Evolutionary conservation across 2,888 invertebrate genomes (phyloP).

Genomic region (Smittia sp.): DNA sequence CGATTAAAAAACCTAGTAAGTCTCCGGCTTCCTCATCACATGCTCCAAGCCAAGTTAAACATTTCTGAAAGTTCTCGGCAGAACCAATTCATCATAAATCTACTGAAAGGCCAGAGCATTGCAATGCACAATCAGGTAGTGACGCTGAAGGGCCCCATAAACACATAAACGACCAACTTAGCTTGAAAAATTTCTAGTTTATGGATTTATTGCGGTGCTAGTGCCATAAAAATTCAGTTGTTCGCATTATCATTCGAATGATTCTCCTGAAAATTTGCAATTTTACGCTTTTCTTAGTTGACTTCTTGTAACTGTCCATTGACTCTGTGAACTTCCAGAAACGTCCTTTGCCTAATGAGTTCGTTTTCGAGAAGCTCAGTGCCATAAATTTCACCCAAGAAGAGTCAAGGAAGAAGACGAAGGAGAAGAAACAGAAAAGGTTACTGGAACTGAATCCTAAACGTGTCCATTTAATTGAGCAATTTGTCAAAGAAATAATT

Average conservation of each 20-base stretch:
- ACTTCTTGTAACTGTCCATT: slow-evolving; percentile 10
- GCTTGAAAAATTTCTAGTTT: slow-evolving; percentile 14
- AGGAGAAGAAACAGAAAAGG: background rate
- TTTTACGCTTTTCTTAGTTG: slow-evolving; percentile 32
- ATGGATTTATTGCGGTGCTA: slow-evolving; percentile 22
- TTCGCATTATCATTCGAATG: slow-evolving; percentile 20
- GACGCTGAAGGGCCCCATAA: background rate
- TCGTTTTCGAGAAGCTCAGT: background rate
- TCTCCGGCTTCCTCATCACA: background rate
- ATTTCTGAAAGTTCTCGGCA: slow-evolving; percentile 7
- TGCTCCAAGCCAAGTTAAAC: background rate
- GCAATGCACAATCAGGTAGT: slow-evolving; percentile 15
- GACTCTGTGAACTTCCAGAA: slow-evolving; percentile 8
- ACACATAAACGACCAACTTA: background rate
- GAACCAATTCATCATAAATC: slow-evolving; percentile 17
- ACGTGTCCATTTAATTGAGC: slow-evolving; percentile 15
- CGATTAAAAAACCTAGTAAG: background rate
- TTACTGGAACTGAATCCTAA: background rate
- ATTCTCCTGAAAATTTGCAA: slow-evolving; percentile 39
- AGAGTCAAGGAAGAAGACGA: background rate
- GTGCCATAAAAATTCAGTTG: slow-evolving; percentile 26
- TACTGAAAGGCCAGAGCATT: background rate
- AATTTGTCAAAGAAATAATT: slow-evolving; percentile 19
- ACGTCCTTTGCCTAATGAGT: slow-evolving; percentile 3
- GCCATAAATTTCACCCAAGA: background rate